These are phyloP conservation scores for Sisyra nigra DNA, from an alignment of 2,888 invertebrate species.

Conservation along the genomic window DNA sequence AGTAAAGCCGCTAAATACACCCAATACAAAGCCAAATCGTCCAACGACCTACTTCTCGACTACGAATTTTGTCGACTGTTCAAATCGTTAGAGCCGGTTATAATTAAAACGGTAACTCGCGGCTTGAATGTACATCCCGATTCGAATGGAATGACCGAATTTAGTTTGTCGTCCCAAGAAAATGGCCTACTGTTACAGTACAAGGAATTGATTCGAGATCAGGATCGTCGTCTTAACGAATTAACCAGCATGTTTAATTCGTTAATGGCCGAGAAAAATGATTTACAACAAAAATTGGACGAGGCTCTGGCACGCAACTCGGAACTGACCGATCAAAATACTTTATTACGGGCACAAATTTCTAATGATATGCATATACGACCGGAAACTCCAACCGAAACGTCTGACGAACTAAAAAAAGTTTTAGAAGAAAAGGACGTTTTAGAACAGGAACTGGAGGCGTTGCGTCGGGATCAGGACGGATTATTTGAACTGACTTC, in stretches of 20 bases:
- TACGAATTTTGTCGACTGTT: slow-evolving; percentile 89
- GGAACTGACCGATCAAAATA: slow-evolving; percentile 73
- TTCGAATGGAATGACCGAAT: slow-evolving; percentile 33
- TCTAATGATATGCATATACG: slow-evolving; percentile 25
- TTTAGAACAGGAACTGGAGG: slow-evolving; percentile 37
- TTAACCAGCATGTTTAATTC: slow-evolving; percentile 32
- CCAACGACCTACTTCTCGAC: slow-evolving; percentile 74
- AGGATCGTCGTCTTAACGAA: slow-evolving; percentile 54
- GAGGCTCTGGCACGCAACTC: slow-evolving; percentile 55
- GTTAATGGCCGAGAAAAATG: slow-evolving; percentile 23
- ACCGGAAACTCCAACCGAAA: slow-evolving; percentile 4
- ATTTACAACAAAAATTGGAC: slow-evolving; percentile 34
- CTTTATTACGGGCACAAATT: slow-evolving; percentile 60
- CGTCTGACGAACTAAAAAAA: slow-evolving; percentile 18
- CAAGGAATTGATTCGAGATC: slow-evolving; percentile 80
- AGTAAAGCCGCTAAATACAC: slow-evolving; percentile 87
- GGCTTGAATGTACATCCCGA: slow-evolving; percentile 27
- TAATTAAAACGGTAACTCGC: slow-evolving; percentile 32
- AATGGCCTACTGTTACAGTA: slow-evolving; percentile 52
- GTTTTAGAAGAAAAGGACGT: slow-evolving; percentile 23
- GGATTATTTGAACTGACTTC: slow-evolving; percentile 78
- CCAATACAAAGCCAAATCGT: slow-evolving; percentile 60
- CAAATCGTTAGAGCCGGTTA: slow-evolving; percentile 54
- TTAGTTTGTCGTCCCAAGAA: slow-evolving; percentile 30
- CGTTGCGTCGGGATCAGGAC: slow-evolving; percentile 77